Percentiles rank a stretch among this genome's conserved stretches.
Conservation (phyloP, 2,888 invertebrate genomes). For the Nephrocerus scutellatus region DNA sequence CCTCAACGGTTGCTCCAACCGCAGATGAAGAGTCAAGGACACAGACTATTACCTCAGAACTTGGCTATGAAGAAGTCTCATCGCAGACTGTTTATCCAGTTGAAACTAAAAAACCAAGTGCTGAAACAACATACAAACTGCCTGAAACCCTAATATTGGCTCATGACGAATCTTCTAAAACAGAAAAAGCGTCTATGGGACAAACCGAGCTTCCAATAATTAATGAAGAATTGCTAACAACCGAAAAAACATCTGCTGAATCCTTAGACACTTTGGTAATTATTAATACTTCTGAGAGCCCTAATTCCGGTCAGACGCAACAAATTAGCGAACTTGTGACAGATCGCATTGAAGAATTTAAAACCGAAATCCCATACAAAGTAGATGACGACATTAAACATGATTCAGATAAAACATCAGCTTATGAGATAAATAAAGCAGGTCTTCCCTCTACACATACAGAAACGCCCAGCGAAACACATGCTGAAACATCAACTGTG, state of each 20-base stretch:
- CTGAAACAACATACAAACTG: slow-evolving; percentile 2
- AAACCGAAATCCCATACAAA: slow-evolving; percentile 8
- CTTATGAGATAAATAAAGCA: slow-evolving; percentile 15
- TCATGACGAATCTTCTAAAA: slow-evolving; percentile 3
- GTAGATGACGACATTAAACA: slow-evolving; percentile 15
- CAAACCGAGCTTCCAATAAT: slow-evolving; percentile 8
- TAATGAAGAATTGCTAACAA: slow-evolving; percentile 10
- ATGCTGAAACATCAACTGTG: slow-evolving; percentile 21
- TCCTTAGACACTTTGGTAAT: too few species aligned
- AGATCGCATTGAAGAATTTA: slow-evolving; percentile 21
- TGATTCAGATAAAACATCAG: slow-evolving; percentile 16
- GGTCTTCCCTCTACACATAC: too few species aligned
- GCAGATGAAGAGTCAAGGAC: slow-evolving; percentile 2
- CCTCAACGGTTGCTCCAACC: not conserved
- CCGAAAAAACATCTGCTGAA: slow-evolving; percentile 26
- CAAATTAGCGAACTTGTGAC: slow-evolving; percentile 25
- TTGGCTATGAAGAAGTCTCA: not conserved
- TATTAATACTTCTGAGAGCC: too few species aligned
- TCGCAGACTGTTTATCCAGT: slow-evolving; percentile 15
- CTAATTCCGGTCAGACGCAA: slow-evolving; percentile 21
- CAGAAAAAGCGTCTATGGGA: not conserved
- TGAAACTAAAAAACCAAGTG: slow-evolving; percentile 1
- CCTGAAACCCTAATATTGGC: not conserved
- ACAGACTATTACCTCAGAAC: not conserved
- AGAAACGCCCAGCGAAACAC: too few species aligned